Percentiles rank a stretch among this genome's conserved stretches.
Evolutionary conservation across 2,113 vertebrate species (phyloP).

Genomic region (Amphiprion ocellaris): DNA sequence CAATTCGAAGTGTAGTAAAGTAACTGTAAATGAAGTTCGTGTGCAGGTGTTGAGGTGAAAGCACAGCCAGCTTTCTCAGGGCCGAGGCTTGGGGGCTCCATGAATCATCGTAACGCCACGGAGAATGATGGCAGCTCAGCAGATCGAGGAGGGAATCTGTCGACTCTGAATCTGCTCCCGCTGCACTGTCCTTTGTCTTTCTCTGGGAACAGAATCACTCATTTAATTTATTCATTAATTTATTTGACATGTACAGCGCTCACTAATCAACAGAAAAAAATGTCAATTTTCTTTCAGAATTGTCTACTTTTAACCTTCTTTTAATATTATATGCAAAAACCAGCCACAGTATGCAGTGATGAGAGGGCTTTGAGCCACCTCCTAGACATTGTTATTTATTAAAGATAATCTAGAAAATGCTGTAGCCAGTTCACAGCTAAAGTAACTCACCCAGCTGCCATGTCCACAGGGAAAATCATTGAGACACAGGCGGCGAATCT

Average conservation of each 20-base stretch:
- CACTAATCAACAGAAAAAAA: no score
- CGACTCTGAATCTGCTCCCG: slow-evolving; percentile 66
- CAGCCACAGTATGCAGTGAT: background rate
- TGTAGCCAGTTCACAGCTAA: background rate
- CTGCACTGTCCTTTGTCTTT: background rate
- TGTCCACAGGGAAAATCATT: slow-evolving; percentile 87
- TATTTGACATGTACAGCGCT: no score
- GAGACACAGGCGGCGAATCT: slow-evolving; percentile 82
- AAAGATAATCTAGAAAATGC: background rate
- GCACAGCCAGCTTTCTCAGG: slow-evolving; percentile 82
- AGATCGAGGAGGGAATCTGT: slow-evolving; percentile 78
- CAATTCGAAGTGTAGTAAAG: slow-evolving; percentile 83
- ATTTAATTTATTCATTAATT: background rate
- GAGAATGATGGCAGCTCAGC: slow-evolving; percentile 82
- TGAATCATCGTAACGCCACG: slow-evolving; percentile 77
- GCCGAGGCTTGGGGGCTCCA: slow-evolving; percentile 81
- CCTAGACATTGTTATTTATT: background rate
- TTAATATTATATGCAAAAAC: background rate
- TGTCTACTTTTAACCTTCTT: no score
- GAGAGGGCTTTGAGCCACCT: background rate
- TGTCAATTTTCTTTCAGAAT: no score
- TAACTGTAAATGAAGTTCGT: slow-evolving; percentile 71
- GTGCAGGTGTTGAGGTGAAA: slow-evolving; percentile 43
- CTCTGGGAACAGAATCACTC: slow-evolving; percentile 65
- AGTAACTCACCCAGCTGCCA: slow-evolving; percentile 87